Evolutionary conservation across 2,113 vertebrate species (phyloP), one percentile per base, ranked within the genome.

Genomic region (Sapajus apella): DNA sequence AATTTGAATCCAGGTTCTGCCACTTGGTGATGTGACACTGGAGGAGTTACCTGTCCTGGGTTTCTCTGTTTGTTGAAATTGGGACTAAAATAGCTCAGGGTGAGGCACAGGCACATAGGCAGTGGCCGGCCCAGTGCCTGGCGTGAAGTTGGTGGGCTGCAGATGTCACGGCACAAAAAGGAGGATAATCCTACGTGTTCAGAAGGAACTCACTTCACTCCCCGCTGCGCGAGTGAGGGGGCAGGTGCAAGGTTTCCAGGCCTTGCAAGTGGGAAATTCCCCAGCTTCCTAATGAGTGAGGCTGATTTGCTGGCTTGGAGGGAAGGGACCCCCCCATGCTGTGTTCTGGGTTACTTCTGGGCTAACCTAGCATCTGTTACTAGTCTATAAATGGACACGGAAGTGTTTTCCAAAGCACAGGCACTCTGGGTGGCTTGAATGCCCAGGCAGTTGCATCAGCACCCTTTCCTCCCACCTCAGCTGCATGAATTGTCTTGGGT

Each of bases 321-420:
- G 50, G n/a, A 66, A 79, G 75, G 27, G 72, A 35, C 45, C 47
- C 6, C 6, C 4, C 79, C 13, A 8, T 37, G 30, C 56, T 52
- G 90, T 20, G 58, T 23, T 56, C 70, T 47, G 45, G 79, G 58
- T 35, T 43, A 10, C 30, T 40, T 47, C 70, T 58, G 9, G 37
- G n/a, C 85, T 72, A 47, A 37, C 55, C 58, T 64, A 32, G 83
- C 86, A 64, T 95, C 92, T 93, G 93, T 66, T 37, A 0, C 73
- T 61, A 5, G 73, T 82, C 92, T 77, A 23, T 88, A 66, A 79
- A 68, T 68, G 83, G 79, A 70, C n/a, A 20, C 1, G 3, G 79
- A 81, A 10, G 11, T 50, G 61, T 75, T 43, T 92, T 76, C 87
- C 70, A 83, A 55, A 86, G 85, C 86, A 72, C 27, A 56, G 56